phyloP scores from a whole-genome alignment of 2,797 vertebrate species.

The Sebastes trivittatus region DNA sequence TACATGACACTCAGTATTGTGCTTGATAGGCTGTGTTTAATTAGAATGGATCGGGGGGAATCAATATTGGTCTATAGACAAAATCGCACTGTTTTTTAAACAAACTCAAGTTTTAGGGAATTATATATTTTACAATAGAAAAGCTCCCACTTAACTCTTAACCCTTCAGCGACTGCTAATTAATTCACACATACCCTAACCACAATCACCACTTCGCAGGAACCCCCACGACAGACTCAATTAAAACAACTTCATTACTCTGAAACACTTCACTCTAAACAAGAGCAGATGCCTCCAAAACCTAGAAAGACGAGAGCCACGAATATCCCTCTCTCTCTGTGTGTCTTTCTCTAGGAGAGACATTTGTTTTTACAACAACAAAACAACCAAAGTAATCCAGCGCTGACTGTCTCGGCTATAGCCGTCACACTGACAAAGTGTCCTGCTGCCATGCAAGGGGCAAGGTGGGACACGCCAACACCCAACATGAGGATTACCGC shows the following conservation, averaged over 20 bases:
- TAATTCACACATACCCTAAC: conserved; percentile 46
- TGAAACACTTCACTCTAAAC: conserved; percentile 54
- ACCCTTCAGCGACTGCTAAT: conserved; percentile 46
- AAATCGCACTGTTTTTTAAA: conserved; percentile 55
- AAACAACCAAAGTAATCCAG: conserved; percentile 20
- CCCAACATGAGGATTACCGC: conserved; percentile 30
- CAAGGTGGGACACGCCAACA: conserved; percentile 39
- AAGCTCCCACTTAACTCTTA: conserved; percentile 49
- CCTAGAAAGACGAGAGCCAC: not conserved
- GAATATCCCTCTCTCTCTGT: not conserved
- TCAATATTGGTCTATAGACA: conserved; percentile 45
- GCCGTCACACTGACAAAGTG: conserved; percentile 11
- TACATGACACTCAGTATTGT: conserved; percentile 25
- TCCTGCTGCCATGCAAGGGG: conserved; percentile 21
- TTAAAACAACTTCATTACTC: conserved; percentile 61
- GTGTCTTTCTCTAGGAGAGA: not conserved
- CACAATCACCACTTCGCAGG: conserved; percentile 30
- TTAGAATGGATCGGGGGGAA: conserved; percentile 37
- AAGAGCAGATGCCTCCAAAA: conserved; percentile 50
- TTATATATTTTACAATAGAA: conserved; percentile 41
- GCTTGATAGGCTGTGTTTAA: conserved; percentile 57
- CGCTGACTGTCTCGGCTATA: not conserved
- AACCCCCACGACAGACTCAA: conserved; percentile 47
- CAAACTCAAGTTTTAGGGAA: conserved; percentile 49
- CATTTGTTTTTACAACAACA: not conserved